These are phyloP conservation scores for Mamestra brassicae DNA, from an alignment of 2,888 invertebrate species.

Conservation along the genomic window DNA sequence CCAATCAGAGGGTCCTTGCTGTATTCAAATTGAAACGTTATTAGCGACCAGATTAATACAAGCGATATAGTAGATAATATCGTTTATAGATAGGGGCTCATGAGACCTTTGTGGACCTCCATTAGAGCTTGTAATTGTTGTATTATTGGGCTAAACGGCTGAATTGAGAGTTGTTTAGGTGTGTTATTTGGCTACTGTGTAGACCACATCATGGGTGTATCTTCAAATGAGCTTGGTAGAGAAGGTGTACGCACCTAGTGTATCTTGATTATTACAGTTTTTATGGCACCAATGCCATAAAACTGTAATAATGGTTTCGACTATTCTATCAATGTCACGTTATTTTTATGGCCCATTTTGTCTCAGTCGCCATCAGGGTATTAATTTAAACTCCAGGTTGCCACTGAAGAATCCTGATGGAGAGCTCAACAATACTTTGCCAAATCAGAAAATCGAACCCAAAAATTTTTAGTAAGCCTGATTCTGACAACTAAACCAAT, in stretches of 20 bases:
- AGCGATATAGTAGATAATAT: constrained; percentile 27
- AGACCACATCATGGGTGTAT: too few relatives aligned
- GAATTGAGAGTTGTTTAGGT: constrained; percentile 11
- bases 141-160: constrained; percentile 19
- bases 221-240: too few relatives aligned
- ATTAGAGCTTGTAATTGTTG: constrained; percentile 24
- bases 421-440: not conserved
- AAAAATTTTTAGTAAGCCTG: not conserved
- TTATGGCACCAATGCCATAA: too few relatives aligned
- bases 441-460: not conserved
- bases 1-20: constrained; percentile 24
- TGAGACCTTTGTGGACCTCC: constrained; percentile 28
- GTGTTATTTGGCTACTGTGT: not conserved
- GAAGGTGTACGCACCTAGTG: too few relatives aligned
- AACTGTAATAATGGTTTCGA: too few relatives aligned
- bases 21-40: constrained; percentile 44
- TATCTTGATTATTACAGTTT: too few relatives aligned
- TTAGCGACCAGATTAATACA: constrained; percentile 40
- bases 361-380: too few relatives aligned
- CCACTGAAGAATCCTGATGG: not conserved
- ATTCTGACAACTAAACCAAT: not conserved
- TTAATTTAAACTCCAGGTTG: not conserved
- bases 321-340: too few relatives aligned
- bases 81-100: constrained; percentile 22
- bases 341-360: too few relatives aligned